Base-by-base conservation (phyloP, 2,888 invertebrate species). In the Brachynemurus nebulosus region DNA sequence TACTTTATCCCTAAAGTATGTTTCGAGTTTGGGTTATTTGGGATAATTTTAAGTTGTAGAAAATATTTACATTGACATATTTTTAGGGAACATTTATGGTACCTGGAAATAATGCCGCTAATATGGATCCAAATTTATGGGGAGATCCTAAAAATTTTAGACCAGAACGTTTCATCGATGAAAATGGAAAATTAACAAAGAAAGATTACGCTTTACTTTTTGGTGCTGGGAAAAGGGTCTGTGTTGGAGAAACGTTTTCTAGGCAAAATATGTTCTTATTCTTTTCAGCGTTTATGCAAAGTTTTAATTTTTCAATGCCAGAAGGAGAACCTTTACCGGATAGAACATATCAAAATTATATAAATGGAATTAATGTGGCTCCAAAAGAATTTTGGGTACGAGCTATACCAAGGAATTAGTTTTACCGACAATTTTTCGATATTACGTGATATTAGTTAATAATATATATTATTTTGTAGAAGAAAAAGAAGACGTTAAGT, bases 1-100 rank as follows among this genome's bases (percentile, higher is more conserved):
- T 78, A 78, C 55, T 64, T 66, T 42, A 78, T 85, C 56, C 85
- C 84, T 17, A 78, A 84, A 68, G 81, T 79, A 62, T 55, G 45
- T 47, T 20, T 45, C n/a, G n/a, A n/a, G n/a, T n/a, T n/a, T n/a
- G n/a, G n/a, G 35, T 21, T 21, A 11, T 20, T 38, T 8, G 18
- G 11, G n/a, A 5, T 14, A 8, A 5, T 17, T 14, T 14, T 36
- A 16, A 17, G 5, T 36, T 11, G 18, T 2, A 16, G 11, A 36
- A 36, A 36, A 14, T 2, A 14, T 16, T 16, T 35, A 3, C 3
- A 33, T 17, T 21, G 17, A 17, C 4, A 19, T 17, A n/a, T 23
- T 60, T 62, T 1, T 52, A 77, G 71, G 65, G 68, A 17, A 69
- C 76, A 0, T 54, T 74, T 44, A 49, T 80, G 1, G 57, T 71